Base-by-base conservation (phyloP, 2,888 invertebrate species). In the Drosophila koepferae region DNA sequence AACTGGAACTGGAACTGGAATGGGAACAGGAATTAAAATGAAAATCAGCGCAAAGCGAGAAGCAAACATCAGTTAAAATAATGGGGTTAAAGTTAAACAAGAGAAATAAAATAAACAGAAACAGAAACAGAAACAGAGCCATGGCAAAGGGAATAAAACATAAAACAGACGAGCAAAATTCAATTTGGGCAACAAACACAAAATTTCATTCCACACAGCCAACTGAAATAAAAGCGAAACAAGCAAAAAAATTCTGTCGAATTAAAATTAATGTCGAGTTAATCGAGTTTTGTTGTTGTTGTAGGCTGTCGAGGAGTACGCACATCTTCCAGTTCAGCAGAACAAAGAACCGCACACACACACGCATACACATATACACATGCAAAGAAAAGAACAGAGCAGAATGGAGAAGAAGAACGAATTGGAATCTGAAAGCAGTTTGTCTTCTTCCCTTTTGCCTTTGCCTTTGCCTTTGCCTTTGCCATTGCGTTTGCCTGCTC, bases 221-320 rank as follows among this genome's bases (percentile, higher is more conserved):
- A 64, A 72, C 49, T 59, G 58, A 70, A 72, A 66, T 56, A 77
- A 73, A 53, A 72, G 63, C 49, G 61, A 51, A 28, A 66, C 58
- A 65, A 69, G n/a, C 63, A 54, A 90, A 85, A 89, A 87, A 90
- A 86, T 74, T 68, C 78, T 86, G 91, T 92, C 91, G 91, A 91
- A 89, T 92, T 91, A 89, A 91, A 91, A 91, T 89, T 91, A 90
- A 91, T 91, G 92, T 90, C 80, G 81, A 87, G 88, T 91, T 91
- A 91, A 91, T 91, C 91, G 91, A 92, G 90, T 91, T 91, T 89
- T 83, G 89, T 65, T 65, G 68, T 54, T 60, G 68, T 60, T 60
- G 60, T 56, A 60, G 49, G 82, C 70, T 59, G 62, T 43, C 72
- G 77, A 78, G 81, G 77, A 78, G 78, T 65, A 70, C 72, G 70